These are phyloP conservation scores for Oryzias curvinotus DNA, from an alignment of 2,113 vertebrate genomes.

Conservation along the genomic window DNA sequence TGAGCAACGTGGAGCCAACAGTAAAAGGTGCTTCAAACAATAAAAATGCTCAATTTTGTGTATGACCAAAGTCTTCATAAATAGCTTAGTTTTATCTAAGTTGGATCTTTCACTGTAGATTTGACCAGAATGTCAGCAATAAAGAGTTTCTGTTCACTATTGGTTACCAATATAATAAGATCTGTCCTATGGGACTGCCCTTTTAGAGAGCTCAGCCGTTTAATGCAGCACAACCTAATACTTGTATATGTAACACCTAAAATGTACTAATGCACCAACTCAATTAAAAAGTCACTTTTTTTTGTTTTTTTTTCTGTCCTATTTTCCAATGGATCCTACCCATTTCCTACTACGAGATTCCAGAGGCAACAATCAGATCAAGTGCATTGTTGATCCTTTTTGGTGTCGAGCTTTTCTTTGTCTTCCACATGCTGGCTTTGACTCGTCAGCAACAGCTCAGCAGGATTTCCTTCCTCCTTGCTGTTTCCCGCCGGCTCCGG, in stretches of 20 bases:
- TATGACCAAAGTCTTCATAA: constrained; percentile 61
- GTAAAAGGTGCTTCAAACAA: constrained; percentile 70
- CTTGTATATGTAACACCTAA: constrained; percentile 76
- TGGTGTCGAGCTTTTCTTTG: constrained; percentile 72
- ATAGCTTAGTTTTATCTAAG: constrained; percentile 55
- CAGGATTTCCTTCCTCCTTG: constrained; percentile 47
- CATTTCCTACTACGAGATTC: constrained; percentile 39
- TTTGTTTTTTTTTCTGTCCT: constrained; percentile 52
- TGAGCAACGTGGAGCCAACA: constrained; percentile 16
- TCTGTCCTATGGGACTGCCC: constrained; percentile 80
- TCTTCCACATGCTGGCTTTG: constrained; percentile 57
- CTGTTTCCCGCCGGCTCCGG: constrained; percentile 56
- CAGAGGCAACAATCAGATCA: constrained; percentile 56
- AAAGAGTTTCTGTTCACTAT: constrained; percentile 80
- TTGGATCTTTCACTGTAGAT: constrained; percentile 64
- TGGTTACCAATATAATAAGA: constrained; percentile 85
- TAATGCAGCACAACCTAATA: constrained; percentile 77
- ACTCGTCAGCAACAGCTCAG: constrained; percentile 60
- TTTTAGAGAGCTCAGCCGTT: constrained; percentile 72
- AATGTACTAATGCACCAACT: constrained; percentile 73
- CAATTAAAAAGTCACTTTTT: constrained; percentile 57
- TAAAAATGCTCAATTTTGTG: constrained; percentile 57
- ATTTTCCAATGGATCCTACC: constrained; percentile 42
- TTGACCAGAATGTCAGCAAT: constrained; percentile 76
- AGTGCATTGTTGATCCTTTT: constrained; percentile 70